Conservation (phyloP, 2,797 vertebrate genomes). For the Gallinago solitaria region DNA sequence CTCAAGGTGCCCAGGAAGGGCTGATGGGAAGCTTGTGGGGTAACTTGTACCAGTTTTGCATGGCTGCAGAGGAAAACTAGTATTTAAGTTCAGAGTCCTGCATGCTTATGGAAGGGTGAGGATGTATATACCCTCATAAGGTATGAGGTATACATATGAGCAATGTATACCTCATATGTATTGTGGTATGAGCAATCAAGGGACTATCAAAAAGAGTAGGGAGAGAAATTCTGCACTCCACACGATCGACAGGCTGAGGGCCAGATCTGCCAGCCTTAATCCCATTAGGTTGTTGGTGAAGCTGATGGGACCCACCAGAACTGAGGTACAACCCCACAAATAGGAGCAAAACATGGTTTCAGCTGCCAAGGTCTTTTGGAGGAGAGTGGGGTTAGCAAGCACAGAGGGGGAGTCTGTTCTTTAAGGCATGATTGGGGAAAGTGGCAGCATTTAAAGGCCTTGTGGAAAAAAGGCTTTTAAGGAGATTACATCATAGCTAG, state of each 20-base stretch:
- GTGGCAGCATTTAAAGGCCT: conserved; percentile 18
- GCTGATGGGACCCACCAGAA: background rate
- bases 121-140: background rate
- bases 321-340: background rate
- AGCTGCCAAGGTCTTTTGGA: conserved; percentile 12
- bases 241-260: background rate
- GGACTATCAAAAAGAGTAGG: background rate
- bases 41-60: background rate
- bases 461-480: conserved; percentile 55
- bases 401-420: background rate
- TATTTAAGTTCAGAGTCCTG: background rate
- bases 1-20: background rate
- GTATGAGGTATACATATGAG: too few species aligned
- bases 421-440: background rate
- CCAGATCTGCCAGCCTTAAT: background rate
- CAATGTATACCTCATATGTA: too few species aligned
- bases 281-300: background rate
- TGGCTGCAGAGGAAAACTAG: background rate
- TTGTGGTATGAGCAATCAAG: background rate
- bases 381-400: background rate
- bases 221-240: background rate
- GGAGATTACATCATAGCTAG: conserved; percentile 59
- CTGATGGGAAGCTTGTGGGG: background rate
- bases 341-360: background rate
- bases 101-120: background rate